Conservation (phyloP, 2,888 invertebrate species). For the Spisula solida region DNA sequence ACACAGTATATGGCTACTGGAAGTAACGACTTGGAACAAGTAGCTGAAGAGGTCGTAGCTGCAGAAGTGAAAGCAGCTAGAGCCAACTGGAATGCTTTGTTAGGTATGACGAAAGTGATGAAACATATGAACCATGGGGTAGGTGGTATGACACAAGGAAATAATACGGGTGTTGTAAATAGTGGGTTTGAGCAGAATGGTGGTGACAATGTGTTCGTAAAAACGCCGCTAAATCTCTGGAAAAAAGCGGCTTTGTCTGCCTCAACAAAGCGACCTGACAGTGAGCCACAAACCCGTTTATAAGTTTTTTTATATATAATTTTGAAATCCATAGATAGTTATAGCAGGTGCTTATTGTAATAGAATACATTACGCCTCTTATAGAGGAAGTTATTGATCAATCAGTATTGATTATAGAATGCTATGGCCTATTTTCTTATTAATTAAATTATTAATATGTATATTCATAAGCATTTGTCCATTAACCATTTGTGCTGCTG, state of each 20-base stretch:
- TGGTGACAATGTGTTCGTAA: slow-evolving; percentile 11
- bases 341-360: too few species aligned
- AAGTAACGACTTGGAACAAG: slow-evolving; percentile 12
- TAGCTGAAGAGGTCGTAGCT: not conserved
- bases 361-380: too few species aligned
- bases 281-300: not conserved
- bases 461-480: too few species aligned
- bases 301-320: not conserved
- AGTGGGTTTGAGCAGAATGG: not conserved
- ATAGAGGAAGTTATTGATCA: too few species aligned
- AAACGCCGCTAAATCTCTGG: slow-evolving; percentile 26
- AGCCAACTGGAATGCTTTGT: slow-evolving; percentile 57
- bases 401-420: too few species aligned
- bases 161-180: not conserved
- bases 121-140: slow-evolving; percentile 44
- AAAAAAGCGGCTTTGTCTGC: slow-evolving; percentile 1
- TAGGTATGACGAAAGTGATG: slow-evolving; percentile 53
- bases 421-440: too few species aligned
- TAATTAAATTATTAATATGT: too few species aligned
- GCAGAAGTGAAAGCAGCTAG: slow-evolving; percentile 8
- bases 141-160: not conserved
- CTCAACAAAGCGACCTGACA: not conserved
- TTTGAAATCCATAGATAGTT: not conserved
- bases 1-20: slow-evolving; percentile 21
- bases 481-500: too few species aligned